phyloP scores from a whole-genome alignment of 2,113 vertebrate genomes.

The Entomyzon cyanotis region DNA sequence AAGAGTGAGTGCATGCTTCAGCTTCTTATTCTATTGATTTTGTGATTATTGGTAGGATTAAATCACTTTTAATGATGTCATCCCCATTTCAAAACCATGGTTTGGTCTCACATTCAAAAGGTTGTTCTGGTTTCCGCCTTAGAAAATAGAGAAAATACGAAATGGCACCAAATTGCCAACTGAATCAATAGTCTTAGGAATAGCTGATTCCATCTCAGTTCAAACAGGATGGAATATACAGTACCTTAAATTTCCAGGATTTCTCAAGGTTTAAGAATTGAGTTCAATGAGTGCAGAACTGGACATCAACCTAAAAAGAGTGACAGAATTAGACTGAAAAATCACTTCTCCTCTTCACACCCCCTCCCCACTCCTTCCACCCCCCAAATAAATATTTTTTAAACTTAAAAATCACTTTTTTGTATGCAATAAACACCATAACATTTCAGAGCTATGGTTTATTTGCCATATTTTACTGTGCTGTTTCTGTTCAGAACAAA shows the following conservation, averaged over 20 bases:
- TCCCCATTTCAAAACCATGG: neutral
- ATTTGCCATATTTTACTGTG: neutral
- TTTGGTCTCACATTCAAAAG: neutral
- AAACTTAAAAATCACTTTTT: neutral
- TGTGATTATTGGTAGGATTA: neutral
- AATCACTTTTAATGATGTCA: neutral
- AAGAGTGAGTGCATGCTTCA: constrained; percentile 81
- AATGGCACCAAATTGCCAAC: neutral
- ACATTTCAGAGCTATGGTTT: neutral
- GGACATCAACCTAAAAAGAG: neutral
- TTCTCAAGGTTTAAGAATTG: neutral
- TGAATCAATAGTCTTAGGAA: neutral
- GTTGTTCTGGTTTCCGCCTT: neutral
- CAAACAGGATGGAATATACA: neutral
- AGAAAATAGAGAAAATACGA: neutral
- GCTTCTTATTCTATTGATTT: neutral
- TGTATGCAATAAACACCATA: neutral
- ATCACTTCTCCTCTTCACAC: neutral
- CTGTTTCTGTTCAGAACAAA: neutral
- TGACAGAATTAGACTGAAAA: neutral
- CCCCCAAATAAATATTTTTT: neutral
- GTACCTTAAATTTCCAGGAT: neutral
- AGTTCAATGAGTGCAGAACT: neutral
- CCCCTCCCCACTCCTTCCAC: too few relatives aligned
- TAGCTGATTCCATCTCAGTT: neutral